These are phyloP conservation scores for Andricus quercusramuli DNA, from an alignment of 2,888 invertebrate species.

Conservation along the genomic window DNA sequence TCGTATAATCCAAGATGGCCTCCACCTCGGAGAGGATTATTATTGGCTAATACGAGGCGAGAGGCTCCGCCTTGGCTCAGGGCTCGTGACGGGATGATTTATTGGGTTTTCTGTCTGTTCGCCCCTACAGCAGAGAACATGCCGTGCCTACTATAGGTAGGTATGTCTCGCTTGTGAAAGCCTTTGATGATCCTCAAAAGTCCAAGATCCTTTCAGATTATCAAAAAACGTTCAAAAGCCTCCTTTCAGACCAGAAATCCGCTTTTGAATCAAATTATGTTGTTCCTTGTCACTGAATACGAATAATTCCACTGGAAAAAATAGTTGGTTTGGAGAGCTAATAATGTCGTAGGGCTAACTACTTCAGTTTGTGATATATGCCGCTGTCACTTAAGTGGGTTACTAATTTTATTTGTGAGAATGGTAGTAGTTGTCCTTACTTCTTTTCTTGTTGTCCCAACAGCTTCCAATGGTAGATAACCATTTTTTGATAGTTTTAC, in stretches of 20 bases:
- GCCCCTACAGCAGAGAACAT: slow-evolving; percentile 76
- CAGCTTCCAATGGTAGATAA: no score
- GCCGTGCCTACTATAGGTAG: slow-evolving; percentile 66
- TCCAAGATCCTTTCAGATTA: background rate
- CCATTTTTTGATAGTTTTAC: no score
- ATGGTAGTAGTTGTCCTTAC: no score
- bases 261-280: background rate
- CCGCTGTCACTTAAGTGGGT: no score
- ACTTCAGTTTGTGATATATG: no score
- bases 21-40: slow-evolving; percentile 81
- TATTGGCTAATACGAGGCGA: slow-evolving; percentile 82
- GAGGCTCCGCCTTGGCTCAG: slow-evolving; percentile 82
- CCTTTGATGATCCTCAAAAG: slow-evolving; percentile 29
- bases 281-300: background rate
- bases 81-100: slow-evolving; percentile 82
- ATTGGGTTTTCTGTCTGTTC: slow-evolving; percentile 80
- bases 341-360: no score
- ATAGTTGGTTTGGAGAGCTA: no score
- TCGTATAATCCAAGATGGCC: slow-evolving; percentile 81
- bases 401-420: no score
- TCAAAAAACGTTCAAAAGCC: background rate
- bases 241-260: background rate
- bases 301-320: no score
- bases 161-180: slow-evolving; percentile 46
- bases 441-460: no score